A percentile compares a stretch with the other conserved stretches of the same genome.
phyloP scores from a whole-genome alignment of 2,888 invertebrate genomes.

The Trissonchulus latispiculum region DNA sequence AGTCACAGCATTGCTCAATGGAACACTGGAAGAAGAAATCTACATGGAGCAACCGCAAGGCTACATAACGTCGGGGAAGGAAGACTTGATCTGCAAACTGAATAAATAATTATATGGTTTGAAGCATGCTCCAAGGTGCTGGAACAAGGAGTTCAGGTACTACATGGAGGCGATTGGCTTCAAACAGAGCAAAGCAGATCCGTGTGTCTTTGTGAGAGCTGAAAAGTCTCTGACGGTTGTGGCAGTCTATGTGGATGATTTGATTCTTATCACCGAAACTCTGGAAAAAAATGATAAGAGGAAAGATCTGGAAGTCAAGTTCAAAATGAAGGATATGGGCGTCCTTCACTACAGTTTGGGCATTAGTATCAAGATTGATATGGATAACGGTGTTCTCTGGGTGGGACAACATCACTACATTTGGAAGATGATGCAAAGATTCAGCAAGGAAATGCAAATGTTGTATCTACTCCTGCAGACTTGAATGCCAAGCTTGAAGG shows the following conservation, averaged over 20 bases:
- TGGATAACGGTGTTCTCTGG: too few relatives aligned
- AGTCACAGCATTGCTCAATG: constrained; percentile 22
- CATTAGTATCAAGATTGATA: too few relatives aligned
- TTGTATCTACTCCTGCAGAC: too few relatives aligned
- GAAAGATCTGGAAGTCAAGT: background rate
- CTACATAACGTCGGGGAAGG: constrained; percentile 24
- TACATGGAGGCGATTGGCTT: too few relatives aligned
- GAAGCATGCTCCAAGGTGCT: constrained; percentile 27
- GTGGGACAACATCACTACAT: too few relatives aligned
- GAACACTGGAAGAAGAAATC: constrained; percentile 29
- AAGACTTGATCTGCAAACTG: constrained; percentile 28
- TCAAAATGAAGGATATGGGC: constrained; percentile 9
- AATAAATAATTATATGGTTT: constrained; percentile 29
- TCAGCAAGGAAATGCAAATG: too few relatives aligned
- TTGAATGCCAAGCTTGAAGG: too few relatives aligned
- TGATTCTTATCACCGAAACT: background rate
- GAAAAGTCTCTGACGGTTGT: background rate
- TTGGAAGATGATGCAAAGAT: too few relatives aligned
- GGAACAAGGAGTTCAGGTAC: too few relatives aligned
- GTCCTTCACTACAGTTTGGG: background rate
- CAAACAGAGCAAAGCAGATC: background rate
- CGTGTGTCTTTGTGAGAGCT: background rate
- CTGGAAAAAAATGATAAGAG: background rate
- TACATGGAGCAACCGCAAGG: constrained; percentile 32
- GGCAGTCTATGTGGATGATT: background rate